phyloP scores from a whole-genome alignment of 2,113 vertebrate genomes.

The Rhea americana region DNA sequence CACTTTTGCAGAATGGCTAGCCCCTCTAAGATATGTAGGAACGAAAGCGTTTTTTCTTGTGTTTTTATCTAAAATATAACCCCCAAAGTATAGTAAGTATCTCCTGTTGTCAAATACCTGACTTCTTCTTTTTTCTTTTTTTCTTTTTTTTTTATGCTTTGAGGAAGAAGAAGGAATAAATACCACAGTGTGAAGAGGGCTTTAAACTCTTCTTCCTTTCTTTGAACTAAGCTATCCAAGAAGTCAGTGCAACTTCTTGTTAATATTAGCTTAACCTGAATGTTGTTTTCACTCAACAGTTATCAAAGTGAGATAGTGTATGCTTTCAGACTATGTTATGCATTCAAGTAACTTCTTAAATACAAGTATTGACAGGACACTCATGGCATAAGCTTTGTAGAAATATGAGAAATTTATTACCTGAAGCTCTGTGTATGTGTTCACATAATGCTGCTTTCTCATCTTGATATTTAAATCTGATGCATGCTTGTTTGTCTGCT shows the following conservation, averaged over 20 bases:
- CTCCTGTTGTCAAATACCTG: no score
- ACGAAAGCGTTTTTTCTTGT: not conserved
- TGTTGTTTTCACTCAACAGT: not conserved
- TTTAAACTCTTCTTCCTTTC: not conserved
- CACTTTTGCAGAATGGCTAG: not conserved
- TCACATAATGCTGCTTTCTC: not conserved
- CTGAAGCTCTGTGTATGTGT: not conserved
- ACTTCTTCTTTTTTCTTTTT: no score
- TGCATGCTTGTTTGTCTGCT: not conserved
- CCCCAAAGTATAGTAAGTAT: no score
- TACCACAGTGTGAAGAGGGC: not conserved
- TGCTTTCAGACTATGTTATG: not conserved
- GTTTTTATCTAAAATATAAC: not conserved
- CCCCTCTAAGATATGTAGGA: not conserved
- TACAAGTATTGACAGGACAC: not conserved
- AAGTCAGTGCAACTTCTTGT: not conserved
- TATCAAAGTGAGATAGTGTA: not conserved
- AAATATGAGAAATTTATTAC: not conserved
- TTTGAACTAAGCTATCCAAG: not conserved
- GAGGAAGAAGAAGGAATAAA: not conserved
- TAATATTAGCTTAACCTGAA: not conserved
- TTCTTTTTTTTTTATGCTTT: not conserved
- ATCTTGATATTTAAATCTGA: not conserved
- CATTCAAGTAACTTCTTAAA: not conserved
- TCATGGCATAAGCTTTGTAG: not conserved